phyloP scores from a whole-genome alignment of 2,888 invertebrate species.

The Odiellus spinosus region DNA sequence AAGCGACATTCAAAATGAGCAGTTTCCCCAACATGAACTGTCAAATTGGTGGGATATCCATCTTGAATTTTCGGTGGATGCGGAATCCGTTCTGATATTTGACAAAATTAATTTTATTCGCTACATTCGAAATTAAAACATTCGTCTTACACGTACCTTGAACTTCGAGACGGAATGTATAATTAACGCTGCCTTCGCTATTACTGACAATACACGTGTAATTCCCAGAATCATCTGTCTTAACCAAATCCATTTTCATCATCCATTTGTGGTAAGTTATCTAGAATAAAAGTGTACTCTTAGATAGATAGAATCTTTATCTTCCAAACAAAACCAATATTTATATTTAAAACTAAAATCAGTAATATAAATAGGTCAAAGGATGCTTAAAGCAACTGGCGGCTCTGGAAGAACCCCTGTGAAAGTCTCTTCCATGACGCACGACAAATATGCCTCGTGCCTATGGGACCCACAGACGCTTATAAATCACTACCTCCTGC shows the following conservation, averaged over 20 bases:
- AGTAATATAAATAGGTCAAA: no score
- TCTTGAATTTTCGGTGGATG: constrained; percentile 66
- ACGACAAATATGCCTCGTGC: no score
- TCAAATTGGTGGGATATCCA: constrained; percentile 52
- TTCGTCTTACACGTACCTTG: constrained; percentile 24
- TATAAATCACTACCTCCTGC: no score
- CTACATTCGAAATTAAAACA: not conserved
- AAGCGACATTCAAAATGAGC: constrained; percentile 62
- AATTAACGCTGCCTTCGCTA: constrained; percentile 50
- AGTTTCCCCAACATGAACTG: constrained; percentile 52
- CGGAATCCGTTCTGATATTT: constrained; percentile 56
- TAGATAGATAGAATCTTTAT: not conserved
- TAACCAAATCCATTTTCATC: constrained; percentile 59
- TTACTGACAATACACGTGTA: constrained; percentile 82
- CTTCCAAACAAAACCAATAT: no score
- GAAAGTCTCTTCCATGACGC: no score
- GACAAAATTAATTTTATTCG: not conserved
- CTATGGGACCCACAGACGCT: no score
- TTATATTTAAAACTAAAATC: no score
- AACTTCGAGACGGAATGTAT: constrained; percentile 27
- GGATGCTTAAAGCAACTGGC: no score
- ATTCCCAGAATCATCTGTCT: constrained; percentile 64
- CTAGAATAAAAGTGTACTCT: constrained; percentile 1
- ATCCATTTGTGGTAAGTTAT: constrained; percentile 14
- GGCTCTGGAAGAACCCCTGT: no score